phyloP scores from a whole-genome alignment of 2,888 invertebrate genomes.

The Chouioia cunea region DNA sequence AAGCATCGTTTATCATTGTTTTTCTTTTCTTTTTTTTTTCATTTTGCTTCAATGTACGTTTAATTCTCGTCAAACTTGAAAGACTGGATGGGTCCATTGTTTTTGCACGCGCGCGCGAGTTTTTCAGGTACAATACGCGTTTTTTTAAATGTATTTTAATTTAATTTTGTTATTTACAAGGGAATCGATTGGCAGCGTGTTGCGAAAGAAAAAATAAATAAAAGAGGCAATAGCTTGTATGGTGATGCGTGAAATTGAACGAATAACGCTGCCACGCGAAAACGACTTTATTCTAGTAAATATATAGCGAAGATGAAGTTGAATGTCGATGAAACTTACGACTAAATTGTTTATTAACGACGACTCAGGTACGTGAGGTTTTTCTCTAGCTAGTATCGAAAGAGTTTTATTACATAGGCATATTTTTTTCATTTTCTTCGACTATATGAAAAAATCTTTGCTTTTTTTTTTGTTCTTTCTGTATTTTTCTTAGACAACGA shows the following conservation, averaged over 20 bases:
- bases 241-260: too few relatives aligned
- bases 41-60: too few relatives aligned
- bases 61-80: conserved; percentile 50
- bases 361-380: conserved; percentile 15
- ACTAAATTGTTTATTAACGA: conserved; percentile 5
- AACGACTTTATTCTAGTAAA: too few relatives aligned
- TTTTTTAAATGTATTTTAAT: conserved; percentile 54
- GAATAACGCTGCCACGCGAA: too few relatives aligned
- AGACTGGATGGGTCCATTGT: conserved; percentile 60
- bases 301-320: conserved; percentile 22
- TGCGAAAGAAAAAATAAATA: too few relatives aligned
- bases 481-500: too few relatives aligned
- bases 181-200: too few relatives aligned
- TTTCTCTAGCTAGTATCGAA: not conserved
- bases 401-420: too few relatives aligned
- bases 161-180: conserved; percentile 25
- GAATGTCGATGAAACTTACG: conserved; percentile 1
- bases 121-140: conserved; percentile 55
- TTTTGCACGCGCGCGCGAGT: not conserved
- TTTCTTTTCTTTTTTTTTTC: conserved; percentile 48
- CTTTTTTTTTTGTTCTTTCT: too few relatives aligned
- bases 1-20: conserved; percentile 2
- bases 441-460: too few relatives aligned
- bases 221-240: too few relatives aligned
- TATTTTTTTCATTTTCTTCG: too few relatives aligned